Base-by-base conservation (phyloP, 2,888 invertebrate genomes). In the Eristalis tenax region DNA sequence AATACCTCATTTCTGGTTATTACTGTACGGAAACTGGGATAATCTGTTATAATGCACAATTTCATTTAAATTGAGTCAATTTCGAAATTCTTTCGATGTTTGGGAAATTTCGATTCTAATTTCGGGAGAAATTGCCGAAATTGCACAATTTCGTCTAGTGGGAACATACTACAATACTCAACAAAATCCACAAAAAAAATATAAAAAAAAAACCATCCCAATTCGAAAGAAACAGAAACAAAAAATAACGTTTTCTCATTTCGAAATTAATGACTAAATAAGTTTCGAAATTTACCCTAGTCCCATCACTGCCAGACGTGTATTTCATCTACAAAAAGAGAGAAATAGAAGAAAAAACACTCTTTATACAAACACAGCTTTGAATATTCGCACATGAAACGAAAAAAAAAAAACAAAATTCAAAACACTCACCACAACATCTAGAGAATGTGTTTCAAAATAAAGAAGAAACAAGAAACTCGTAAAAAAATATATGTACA, bases 281-380 rank as follows among this genome's bases (percentile, higher is more conserved):
- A 56, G 57, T 28, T 73, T 68, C 28, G 43, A 18, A 71, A 87
- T 83, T 87, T 87, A 87, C 86, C 86, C 86, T 83, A 87, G 70
- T 83, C 75, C 86, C 86, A 71, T 78, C 78, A 65, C 43, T 69
- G 61, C 40, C 79, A 57, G 86, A 83, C 64, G 86, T 71, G 90
- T 90, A 90, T 89, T 91, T 89, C 88, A 91, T 89, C 92, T 91
- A 91, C 88, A 91, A 91, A 75, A 88, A 89, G 82, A 88, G 84
- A 84, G 59, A 63, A 76, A 66, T 71, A 76, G 38, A 65, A 64
- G 70, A 76, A 81, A 64, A 75, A 13, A 43, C 68, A 73, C 75
- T 64, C 1, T 32, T 73, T 35, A n/a, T 11, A 11, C 13, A n/a
- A 64, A 1, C 22, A 26, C 38, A 18, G 35, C 35, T 73, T 78